Conservation (phyloP, 2,888 invertebrate genomes). For the Oxystoma pomonae region DNA sequence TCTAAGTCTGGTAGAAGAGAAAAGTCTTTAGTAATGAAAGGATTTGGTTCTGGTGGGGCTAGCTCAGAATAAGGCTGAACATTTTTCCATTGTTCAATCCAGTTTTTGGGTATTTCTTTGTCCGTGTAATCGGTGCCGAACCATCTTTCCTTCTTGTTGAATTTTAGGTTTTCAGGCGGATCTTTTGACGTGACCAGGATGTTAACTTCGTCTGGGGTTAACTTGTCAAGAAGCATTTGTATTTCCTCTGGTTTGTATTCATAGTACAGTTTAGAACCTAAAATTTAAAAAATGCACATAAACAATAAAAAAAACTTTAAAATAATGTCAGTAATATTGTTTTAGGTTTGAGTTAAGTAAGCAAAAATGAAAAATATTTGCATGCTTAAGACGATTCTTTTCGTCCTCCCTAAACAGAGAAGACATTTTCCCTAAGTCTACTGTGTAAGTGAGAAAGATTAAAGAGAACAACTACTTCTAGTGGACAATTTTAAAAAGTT, state of each 20-base stretch:
- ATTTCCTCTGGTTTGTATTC: conserved; percentile 72
- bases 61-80: conserved; percentile 57
- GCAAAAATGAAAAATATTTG: too few relatives aligned
- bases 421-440: too few relatives aligned
- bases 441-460: too few relatives aligned
- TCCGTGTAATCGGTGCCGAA: conserved; percentile 75
- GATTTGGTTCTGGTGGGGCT: conserved; percentile 66
- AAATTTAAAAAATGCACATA: background rate
- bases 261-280: conserved; percentile 66
- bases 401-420: too few relatives aligned
- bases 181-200: conserved; percentile 66
- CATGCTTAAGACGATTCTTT: too few relatives aligned
- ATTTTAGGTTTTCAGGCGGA: conserved; percentile 49
- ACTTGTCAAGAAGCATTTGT: conserved; percentile 53
- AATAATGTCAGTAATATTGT: too few relatives aligned
- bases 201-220: conserved; percentile 65
- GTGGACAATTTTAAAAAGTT: too few relatives aligned
- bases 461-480: too few relatives aligned
- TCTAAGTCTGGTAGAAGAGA: conserved; percentile 50
- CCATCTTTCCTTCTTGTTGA: conserved; percentile 73
- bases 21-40: conserved; percentile 71
- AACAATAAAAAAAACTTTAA: too few relatives aligned
- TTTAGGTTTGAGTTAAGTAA: too few relatives aligned
- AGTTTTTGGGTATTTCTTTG: conserved; percentile 56
- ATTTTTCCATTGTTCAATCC: conserved; percentile 61